These are phyloP conservation scores for Nebria salina DNA, from an alignment of 2,888 invertebrate genomes.

Conservation along the genomic window DNA sequence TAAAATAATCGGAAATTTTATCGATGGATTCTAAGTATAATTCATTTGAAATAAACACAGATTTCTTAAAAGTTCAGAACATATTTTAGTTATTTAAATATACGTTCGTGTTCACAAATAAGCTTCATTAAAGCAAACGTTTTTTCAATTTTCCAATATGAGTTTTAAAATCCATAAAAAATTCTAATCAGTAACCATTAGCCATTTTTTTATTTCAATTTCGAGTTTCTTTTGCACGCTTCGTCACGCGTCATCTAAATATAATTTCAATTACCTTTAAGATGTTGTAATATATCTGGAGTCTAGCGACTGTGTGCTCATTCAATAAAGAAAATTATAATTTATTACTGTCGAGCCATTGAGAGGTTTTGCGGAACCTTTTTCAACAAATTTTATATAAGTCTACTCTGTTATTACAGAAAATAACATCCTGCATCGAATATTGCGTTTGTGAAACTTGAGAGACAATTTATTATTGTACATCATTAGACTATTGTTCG, in stretches of 20 bases:
- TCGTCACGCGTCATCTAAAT: neutral
- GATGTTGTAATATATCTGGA: neutral
- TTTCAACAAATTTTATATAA: neutral
- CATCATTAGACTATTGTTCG: no score
- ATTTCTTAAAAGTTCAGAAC: no score
- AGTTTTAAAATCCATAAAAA: neutral
- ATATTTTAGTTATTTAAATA: no score
- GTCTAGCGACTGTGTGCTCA: neutral
- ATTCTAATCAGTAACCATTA: neutral
- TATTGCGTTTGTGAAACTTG: no score
- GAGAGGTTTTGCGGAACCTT: neutral
- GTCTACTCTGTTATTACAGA: no score
- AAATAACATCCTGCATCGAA: no score
- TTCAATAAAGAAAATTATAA: neutral
- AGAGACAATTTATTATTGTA: no score
- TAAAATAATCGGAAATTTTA: neutral
- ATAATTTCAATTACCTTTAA: neutral
- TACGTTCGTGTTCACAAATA: no score
- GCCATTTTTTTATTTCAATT: neutral
- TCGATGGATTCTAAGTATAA: neutral
- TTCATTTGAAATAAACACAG: neutral
- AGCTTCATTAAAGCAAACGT: no score
- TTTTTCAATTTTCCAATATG: no score
- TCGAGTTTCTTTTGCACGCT: neutral
- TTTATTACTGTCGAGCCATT: neutral